Conservation (phyloP, 2,113 vertebrate genomes). For the Chamaetylas fuelleborni region DNA sequence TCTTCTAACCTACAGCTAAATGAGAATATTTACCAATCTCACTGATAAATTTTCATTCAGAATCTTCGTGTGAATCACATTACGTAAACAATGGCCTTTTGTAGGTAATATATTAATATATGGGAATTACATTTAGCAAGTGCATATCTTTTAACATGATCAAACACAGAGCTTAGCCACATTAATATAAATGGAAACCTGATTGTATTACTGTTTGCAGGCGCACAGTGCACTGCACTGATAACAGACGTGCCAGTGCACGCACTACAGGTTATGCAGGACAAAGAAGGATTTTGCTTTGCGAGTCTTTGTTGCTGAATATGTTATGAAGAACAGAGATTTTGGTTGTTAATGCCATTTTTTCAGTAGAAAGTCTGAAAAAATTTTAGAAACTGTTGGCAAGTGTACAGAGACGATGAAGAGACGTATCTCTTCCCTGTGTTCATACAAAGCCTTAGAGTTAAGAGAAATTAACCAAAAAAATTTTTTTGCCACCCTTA, state of each 20-base stretch:
- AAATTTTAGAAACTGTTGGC: background rate
- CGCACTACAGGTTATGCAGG: conserved; percentile 60
- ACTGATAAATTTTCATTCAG: conserved; percentile 58
- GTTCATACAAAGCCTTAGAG: background rate
- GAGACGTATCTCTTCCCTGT: background rate
- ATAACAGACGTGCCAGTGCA: conserved; percentile 32
- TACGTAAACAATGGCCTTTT: conserved; percentile 67
- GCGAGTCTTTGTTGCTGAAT: background rate
- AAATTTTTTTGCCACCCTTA: background rate
- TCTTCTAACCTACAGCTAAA: conserved; percentile 44
- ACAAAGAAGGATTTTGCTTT: conserved; percentile 59
- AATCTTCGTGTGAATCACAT: conserved; percentile 50
- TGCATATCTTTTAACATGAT: conserved; percentile 68
- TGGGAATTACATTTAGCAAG: conserved; percentile 68
- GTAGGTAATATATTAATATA: conserved; percentile 67
- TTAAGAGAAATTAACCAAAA: background rate
- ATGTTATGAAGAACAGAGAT: background rate
- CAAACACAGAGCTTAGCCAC: conserved; percentile 64
- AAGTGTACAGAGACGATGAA: background rate
- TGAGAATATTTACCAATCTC: conserved; percentile 55
- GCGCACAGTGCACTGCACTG: background rate
- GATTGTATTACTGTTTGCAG: conserved; percentile 63
- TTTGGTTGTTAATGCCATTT: background rate
- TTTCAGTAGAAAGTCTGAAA: background rate
- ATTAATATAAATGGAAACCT: conserved; percentile 74